phyloP scores from a whole-genome alignment of 2,888 invertebrate species.

The Teleogryllus oceanicus region DNA sequence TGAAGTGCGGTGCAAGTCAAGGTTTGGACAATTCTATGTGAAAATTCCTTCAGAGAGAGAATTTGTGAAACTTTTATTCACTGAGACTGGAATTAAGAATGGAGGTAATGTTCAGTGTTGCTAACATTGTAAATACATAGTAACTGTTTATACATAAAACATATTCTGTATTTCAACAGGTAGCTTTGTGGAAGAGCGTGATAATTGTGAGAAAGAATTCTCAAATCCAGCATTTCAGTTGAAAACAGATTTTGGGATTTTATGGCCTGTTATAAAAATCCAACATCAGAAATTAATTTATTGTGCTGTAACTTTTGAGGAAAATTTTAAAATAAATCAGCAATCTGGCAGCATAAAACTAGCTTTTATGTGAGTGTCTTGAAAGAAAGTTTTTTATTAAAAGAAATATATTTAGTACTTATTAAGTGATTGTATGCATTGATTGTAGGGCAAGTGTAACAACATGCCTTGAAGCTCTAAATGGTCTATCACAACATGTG shows the following conservation, averaged over 20 bases:
- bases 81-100: slow-evolving; percentile 10
- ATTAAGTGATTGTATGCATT: neutral
- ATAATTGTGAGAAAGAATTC: neutral
- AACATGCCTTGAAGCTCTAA: slow-evolving; percentile 5
- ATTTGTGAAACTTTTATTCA: slow-evolving; percentile 21
- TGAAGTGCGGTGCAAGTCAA: slow-evolving; percentile 23
- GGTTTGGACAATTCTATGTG: neutral
- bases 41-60: slow-evolving; percentile 18
- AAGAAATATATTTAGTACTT: too few species aligned
- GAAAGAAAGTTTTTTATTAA: neutral
- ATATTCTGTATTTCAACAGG: neutral
- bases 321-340: too few species aligned
- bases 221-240: slow-evolving; percentile 24
- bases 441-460: slow-evolving; percentile 19
- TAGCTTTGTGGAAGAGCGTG: slow-evolving; percentile 22
- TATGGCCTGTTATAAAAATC: slow-evolving; percentile 26
- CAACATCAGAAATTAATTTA: slow-evolving; percentile 18
- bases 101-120: neutral
- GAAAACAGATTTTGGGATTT: neutral
- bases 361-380: slow-evolving; percentile 21
- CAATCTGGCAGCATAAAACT: too few species aligned
- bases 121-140: too few species aligned
- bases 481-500: slow-evolving; percentile 18
- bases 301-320: slow-evolving; percentile 20
- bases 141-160: too few species aligned